phyloP scores from a whole-genome alignment of 2,113 vertebrate species.

The Hippocampus barbouri region DNA sequence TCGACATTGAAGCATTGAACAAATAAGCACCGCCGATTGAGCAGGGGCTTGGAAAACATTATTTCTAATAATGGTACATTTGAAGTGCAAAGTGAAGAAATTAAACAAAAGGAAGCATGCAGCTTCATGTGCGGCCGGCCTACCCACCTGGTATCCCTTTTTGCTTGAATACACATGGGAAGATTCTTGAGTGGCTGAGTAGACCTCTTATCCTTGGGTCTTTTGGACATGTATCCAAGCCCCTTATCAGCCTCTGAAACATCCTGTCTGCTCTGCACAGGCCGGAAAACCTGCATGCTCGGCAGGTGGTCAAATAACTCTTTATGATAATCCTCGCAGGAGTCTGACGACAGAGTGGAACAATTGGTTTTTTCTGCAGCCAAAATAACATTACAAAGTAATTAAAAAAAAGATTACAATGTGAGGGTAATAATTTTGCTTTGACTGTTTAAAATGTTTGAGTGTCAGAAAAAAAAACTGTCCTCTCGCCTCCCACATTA shows the following conservation, averaged over 20 bases:
- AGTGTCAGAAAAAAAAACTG: not conserved
- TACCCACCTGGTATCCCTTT: conserved; percentile 61
- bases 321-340: conserved; percentile 57
- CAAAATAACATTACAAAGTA: not conserved
- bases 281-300: conserved; percentile 48
- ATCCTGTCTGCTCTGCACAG: conserved; percentile 15
- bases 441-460: not conserved
- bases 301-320: conserved; percentile 66
- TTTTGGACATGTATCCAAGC: conserved; percentile 7
- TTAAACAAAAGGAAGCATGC: not conserved
- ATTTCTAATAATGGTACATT: not conserved
- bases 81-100: not conserved
- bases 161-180: conserved; percentile 58
- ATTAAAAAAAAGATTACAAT: not conserved
- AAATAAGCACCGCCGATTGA: not conserved
- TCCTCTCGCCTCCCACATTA: not conserved
- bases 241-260: not conserved
- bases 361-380: conserved; percentile 53
- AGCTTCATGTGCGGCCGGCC: not conserved
- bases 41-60: not conserved
- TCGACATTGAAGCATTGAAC: not conserved
- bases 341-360: conserved; percentile 50
- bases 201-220: conserved; percentile 35
- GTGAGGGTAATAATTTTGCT: not conserved
- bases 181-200: conserved; percentile 53